phyloP scores from a whole-genome alignment of 2,888 invertebrate genomes.

The Pseudococcus viburni region DNA sequence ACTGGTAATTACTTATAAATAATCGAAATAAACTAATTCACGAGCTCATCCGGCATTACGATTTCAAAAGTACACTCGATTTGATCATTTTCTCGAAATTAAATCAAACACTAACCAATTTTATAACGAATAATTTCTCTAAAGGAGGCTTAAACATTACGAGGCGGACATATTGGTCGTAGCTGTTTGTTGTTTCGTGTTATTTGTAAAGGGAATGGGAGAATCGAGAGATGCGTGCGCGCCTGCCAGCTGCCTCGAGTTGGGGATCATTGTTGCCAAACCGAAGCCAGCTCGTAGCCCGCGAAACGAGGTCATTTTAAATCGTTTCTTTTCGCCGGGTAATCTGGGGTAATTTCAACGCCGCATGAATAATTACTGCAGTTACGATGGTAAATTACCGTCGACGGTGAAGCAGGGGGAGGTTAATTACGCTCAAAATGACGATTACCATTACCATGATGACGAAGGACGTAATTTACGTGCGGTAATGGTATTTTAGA shows the following conservation, averaged over 20 bases:
- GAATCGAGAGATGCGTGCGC: conserved; percentile 5
- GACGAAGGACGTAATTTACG: no score
- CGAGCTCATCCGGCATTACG: neutral
- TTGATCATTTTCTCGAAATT: neutral
- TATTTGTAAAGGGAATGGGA: neutral
- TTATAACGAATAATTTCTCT: neutral
- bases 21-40: neutral
- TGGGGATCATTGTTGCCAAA: neutral
- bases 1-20: conserved; percentile 45
- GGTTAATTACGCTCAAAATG: neutral
- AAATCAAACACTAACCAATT: neutral
- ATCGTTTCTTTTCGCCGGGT: neutral
- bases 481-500: no score
- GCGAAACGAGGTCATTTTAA: conserved; percentile 44
- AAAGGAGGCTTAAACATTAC: neutral
- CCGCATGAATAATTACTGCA: neutral
- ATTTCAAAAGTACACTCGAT: neutral
- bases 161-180: conserved; percentile 32
- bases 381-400: conserved; percentile 21
- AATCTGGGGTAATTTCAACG: neutral
- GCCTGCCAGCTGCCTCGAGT: neutral
- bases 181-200: neutral
- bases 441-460: no score
- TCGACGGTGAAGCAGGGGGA: neutral
- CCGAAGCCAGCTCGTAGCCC: neutral